phyloP scores from a whole-genome alignment of 2,113 vertebrate genomes.

The Pampusana beccarii region DNA sequence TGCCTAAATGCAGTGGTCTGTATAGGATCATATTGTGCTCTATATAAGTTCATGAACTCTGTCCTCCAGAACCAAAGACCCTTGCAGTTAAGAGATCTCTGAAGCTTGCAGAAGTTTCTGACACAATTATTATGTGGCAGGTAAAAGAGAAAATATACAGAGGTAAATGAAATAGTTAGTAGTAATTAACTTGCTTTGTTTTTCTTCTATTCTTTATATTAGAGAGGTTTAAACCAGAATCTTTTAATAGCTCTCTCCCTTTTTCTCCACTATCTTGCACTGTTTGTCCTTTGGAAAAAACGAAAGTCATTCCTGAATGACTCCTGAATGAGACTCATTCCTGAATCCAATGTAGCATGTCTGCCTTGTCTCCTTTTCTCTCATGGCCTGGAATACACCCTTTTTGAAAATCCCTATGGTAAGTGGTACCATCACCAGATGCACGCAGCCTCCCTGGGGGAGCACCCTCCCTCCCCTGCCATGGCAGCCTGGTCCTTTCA shows the following conservation, averaged over 20 bases:
- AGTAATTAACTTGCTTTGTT: background rate
- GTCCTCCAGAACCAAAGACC: background rate
- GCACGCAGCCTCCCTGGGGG: background rate
- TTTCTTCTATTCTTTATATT: background rate
- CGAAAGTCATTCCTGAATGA: background rate
- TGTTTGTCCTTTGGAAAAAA: background rate
- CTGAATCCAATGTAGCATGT: background rate
- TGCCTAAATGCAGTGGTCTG: background rate
- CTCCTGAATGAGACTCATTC: background rate
- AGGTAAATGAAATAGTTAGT: background rate
- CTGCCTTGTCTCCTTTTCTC: background rate
- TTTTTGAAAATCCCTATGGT: background rate
- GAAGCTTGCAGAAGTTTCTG: background rate
- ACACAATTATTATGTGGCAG: background rate
- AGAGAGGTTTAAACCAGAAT: background rate
- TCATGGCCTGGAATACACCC: background rate
- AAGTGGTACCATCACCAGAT: background rate
- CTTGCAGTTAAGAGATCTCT: background rate
- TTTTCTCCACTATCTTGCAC: background rate
- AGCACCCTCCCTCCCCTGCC: background rate
- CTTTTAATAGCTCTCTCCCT: background rate
- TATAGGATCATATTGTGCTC: background rate
- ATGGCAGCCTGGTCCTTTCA: background rate
- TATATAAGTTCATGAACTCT: background rate
- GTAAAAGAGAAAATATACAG: background rate